Percentiles rank a stretch among this genome's conserved stretches.
Evolutionary conservation across 2,113 vertebrate species (phyloP).

Genomic region (Phaetusa simplex): DNA sequence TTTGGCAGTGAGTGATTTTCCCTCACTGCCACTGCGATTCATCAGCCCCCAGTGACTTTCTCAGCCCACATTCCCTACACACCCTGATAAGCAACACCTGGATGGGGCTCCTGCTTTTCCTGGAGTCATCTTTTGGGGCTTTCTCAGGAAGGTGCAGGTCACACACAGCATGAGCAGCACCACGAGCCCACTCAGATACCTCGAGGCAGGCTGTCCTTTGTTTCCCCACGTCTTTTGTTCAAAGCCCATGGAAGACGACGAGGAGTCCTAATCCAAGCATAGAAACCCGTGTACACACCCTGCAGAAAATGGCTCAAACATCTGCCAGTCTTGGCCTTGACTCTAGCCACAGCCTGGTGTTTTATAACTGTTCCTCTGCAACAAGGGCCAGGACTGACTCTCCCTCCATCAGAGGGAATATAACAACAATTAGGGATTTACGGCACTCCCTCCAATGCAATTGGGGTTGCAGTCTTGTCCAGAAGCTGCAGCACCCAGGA

Average conservation of each 20-base stretch:
- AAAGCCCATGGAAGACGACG: background rate
- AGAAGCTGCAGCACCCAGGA: background rate
- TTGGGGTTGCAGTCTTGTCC: background rate
- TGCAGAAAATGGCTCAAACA: background rate
- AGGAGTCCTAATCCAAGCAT: rapidly evolving
- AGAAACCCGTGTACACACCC: background rate
- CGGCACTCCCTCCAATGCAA: background rate
- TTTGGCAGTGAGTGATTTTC: background rate
- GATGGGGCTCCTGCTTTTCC: background rate
- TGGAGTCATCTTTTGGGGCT: background rate
- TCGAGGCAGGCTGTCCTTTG: rapidly evolving
- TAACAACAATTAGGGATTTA: background rate
- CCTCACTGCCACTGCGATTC: background rate
- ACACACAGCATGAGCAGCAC: background rate
- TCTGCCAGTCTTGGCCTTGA: background rate
- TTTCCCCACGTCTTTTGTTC: background rate
- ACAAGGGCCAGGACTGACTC: no score
- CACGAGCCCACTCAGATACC: background rate
- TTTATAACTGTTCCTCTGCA: background rate
- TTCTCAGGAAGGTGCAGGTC: background rate
- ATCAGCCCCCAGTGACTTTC: background rate
- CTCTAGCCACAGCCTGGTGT: background rate
- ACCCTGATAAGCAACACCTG: rapidly evolving
- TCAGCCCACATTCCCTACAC: background rate
- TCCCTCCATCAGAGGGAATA: background rate